Percentiles rank a stretch among this genome's conserved stretches.
Evolutionary conservation across 2,797 vertebrate species (phyloP).

Genomic region (Mus minutoides): DNA sequence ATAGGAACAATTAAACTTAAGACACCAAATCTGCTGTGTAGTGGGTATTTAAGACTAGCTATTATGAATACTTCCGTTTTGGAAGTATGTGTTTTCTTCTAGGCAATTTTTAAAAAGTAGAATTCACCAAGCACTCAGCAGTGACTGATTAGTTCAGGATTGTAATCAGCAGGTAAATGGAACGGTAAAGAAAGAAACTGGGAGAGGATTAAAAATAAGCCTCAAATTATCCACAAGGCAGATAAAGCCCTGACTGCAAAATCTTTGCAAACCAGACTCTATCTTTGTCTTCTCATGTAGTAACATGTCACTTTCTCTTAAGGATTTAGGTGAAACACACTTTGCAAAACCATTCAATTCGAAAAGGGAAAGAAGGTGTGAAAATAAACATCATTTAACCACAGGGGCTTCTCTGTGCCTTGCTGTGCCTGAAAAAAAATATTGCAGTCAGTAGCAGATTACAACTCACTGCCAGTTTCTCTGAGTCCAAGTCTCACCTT

Average conservation of each 20-base stretch:
- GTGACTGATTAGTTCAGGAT: neutral
- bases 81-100: conserved; percentile 9
- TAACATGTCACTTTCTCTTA: conserved; percentile 57
- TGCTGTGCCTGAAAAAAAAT: conserved; percentile 1
- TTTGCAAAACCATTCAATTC: neutral
- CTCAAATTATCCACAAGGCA: conserved; percentile 55
- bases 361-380: neutral
- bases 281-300: conserved; percentile 48
- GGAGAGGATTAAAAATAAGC: conserved; percentile 66
- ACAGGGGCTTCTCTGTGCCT: neutral
- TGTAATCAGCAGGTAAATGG: conserved; percentile 50
- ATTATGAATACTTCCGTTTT: neutral
- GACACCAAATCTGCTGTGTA: neutral
- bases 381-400: conserved; percentile 35
- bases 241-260: conserved; percentile 27
- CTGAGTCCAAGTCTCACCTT: neutral
- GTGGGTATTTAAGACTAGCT: neutral
- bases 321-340: conserved; percentile 25
- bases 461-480: conserved; percentile 47
- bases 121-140: conserved; percentile 4
- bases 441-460: neutral
- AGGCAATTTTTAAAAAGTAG: neutral
- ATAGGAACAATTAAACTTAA: conserved; percentile 4
- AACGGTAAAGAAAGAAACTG: conserved; percentile 43
- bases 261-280: neutral